Evolutionary conservation across 1,140 invertebrate genomes (phyloP).

Genomic region (Amyelois transitella): DNA sequence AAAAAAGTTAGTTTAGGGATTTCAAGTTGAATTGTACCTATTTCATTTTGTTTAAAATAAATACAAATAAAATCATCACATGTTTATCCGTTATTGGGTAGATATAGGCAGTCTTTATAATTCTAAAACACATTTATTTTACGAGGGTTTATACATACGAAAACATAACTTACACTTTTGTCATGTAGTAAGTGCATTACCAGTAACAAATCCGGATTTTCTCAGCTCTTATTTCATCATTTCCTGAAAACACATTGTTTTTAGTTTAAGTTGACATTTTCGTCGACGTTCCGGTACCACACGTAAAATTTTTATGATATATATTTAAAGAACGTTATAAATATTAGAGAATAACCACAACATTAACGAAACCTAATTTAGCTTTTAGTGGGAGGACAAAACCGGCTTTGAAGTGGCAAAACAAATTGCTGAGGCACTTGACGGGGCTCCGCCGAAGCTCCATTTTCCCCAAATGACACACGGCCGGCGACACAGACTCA

Average conservation of each 20-base stretch:
- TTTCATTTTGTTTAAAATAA: constrained; percentile 2
- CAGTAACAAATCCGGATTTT: too few relatives aligned
- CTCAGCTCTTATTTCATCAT: too few relatives aligned
- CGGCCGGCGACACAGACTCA: constrained; percentile 22
- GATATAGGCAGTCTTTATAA: background rate
- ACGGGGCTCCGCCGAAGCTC: constrained; percentile 44
- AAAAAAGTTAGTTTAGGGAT: too few relatives aligned
- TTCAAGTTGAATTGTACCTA: too few relatives aligned
- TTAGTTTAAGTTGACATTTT: background rate
- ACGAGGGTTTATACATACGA: background rate
- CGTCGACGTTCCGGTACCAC: background rate
- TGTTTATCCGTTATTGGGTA: background rate
- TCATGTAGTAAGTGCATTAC: too few relatives aligned
- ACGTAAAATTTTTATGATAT: background rate
- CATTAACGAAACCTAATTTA: constrained; percentile 13
- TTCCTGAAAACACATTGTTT: too few relatives aligned
- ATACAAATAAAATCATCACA: background rate
- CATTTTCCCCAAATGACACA: constrained; percentile 56
- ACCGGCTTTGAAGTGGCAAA: constrained; percentile 57
- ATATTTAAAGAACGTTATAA: background rate
- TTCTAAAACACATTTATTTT: background rate
- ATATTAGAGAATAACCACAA: background rate
- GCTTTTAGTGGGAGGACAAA: constrained; percentile 14
- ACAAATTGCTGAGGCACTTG: constrained; percentile 62
- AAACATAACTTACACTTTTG: background rate